Evolutionary conservation across 2,113 vertebrate species (phyloP), one percentile per base, ranked within the genome.

Genomic region (Pluvialis apricaria): DNA sequence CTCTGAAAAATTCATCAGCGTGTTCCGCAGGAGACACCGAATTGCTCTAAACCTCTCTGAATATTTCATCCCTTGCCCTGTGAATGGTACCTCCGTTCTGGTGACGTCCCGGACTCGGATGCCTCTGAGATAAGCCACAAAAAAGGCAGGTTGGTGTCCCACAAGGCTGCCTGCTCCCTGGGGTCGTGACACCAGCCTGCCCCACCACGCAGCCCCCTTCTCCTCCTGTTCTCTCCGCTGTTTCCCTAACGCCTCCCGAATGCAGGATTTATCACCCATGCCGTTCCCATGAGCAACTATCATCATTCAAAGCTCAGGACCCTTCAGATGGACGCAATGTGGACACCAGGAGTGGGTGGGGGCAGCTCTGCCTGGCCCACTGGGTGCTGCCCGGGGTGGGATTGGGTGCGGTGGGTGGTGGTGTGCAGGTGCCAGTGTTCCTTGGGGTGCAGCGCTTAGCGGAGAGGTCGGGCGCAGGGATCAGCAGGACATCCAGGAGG

Each of bases 31-130:
- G 71, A 88, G 92, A 96, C 96, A 96, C 38, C 16, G 9, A 97
- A 97, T 92, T 84, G 95, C 96, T 96, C 96, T 98, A 98, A 97
- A 93, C 58, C 45, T n/a, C 83, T 80, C 75, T 96, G 82, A 97
- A 97, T 98, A 96, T 97, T 98, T 98, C 65, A 98, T 93, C 61
- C 52, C 15, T 13, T 1, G 2, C 17, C 29, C 26, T 38, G 32
- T 0, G 1, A 68, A 62, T 29, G 64, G 77, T 52, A 51, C 73
- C 7, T 7, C 62, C 4, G 3, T 45, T 82, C 61, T 42, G 70
- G 42, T 9, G 32, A 32, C 1, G 1, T 60, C 57, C 45, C 0
- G 0, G 55, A 42, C 51, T 65, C 42, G 11, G 13, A 45, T 58
- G 25, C 5, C 1, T 70, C 52, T 15, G 29, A 52, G 20, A 72